A percentile compares a stretch with the other conserved stretches of the same genome.
phyloP scores from a whole-genome alignment of 2,113 vertebrate genomes.

The Varanus komodoensis region DNA sequence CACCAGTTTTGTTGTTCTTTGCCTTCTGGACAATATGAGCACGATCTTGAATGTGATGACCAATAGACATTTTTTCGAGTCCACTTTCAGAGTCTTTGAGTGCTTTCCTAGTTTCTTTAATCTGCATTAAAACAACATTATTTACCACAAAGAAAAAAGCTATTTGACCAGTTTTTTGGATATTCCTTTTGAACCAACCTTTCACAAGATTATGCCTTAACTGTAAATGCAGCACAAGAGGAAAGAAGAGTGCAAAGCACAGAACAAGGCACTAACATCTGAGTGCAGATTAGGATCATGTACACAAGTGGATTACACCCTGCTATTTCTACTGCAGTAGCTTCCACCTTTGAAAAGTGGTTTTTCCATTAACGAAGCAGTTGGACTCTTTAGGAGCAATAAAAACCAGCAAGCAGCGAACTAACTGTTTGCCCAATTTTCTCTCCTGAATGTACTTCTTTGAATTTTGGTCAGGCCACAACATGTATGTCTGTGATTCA shows the following conservation, averaged over 20 bases:
- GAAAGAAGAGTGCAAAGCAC: background rate
- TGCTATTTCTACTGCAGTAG: background rate
- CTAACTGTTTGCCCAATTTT: background rate
- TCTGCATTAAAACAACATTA: constrained; percentile 69
- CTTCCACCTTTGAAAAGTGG: background rate
- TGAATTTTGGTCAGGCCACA: constrained; percentile 6
- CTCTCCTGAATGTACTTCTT: background rate
- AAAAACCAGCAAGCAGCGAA: background rate
- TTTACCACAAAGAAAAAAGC: background rate
- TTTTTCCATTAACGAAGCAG: background rate
- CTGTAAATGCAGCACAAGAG: background rate
- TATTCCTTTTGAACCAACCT: background rate
- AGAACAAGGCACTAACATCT: background rate
- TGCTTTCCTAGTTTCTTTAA: constrained; percentile 89
- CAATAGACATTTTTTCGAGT: constrained; percentile 90
- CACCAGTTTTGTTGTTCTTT: constrained; percentile 88
- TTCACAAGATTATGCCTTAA: constrained; percentile 15
- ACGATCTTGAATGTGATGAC: constrained; percentile 91
- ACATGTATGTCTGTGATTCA: background rate
- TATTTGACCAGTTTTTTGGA: fast-evolving
- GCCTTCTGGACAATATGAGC: constrained; percentile 90
- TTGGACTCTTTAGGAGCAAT: background rate
- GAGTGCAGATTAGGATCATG: background rate
- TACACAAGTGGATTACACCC: background rate
- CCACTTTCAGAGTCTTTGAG: constrained; percentile 92